Percentiles rank a stretch among this genome's conserved stretches.
Conservation (phyloP, 2,113 vertebrate species). For the Vombatus ursinus region DNA sequence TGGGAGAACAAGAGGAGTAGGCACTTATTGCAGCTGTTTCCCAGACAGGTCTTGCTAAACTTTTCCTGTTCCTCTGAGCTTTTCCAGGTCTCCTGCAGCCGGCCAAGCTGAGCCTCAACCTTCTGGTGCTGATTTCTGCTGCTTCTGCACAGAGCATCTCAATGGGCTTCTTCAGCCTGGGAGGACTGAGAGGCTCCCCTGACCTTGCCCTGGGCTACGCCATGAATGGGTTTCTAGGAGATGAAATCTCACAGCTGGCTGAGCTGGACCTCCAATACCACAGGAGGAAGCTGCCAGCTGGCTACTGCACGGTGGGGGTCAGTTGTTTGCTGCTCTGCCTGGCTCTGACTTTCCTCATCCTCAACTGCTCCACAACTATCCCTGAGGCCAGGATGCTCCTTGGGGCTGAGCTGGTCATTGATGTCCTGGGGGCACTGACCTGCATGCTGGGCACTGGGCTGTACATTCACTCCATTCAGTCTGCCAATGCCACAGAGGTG, state of each 20-base stretch:
- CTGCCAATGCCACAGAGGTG: constrained; percentile 87
- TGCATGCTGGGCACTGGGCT: constrained; percentile 88
- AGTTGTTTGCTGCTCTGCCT: constrained; percentile 81
- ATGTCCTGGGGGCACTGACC: constrained; percentile 75
- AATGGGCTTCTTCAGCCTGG: constrained; percentile 48
- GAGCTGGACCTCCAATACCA: constrained; percentile 91
- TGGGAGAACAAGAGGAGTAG: neutral
- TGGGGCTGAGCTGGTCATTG: constrained; percentile 83
- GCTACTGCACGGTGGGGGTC: constrained; percentile 89
- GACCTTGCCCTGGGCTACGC: constrained; percentile 50
- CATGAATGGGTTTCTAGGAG: constrained; percentile 86
- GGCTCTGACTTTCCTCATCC: constrained; percentile 88
- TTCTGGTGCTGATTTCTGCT: constrained; percentile 88
- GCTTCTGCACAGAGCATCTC: constrained; percentile 86
- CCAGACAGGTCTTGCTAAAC: neutral
- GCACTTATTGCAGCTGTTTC: neutral
- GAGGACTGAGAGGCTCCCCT: constrained; percentile 37
- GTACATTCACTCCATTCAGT: constrained; percentile 89
- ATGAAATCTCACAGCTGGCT: constrained; percentile 86
- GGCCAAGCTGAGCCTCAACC: constrained; percentile 84
- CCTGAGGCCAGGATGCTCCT: constrained; percentile 82
- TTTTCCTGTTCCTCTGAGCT: neutral
- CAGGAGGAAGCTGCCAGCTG: constrained; percentile 90
- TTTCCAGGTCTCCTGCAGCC: constrained; percentile 87
- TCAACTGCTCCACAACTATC: constrained; percentile 86